phyloP scores from a whole-genome alignment of 2,113 vertebrate genomes.

The Centrocercus urophasianus region DNA sequence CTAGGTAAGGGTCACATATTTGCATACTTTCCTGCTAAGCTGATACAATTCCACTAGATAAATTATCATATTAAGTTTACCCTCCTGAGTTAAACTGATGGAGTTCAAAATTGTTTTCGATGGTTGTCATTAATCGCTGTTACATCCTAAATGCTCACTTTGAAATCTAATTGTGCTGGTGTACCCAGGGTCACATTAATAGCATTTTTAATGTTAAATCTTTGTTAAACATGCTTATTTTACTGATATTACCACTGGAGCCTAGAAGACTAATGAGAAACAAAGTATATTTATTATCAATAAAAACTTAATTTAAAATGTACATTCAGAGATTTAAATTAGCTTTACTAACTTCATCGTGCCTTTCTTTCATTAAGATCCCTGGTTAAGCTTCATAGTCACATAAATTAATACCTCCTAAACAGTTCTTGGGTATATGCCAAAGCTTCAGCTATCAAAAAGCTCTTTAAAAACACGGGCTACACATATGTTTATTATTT shows the following conservation, averaged over 20 bases:
- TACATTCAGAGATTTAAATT: conserved; percentile 77
- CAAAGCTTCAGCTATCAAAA: conserved; percentile 38
- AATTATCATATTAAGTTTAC: conserved; percentile 99
- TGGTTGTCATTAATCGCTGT: conserved; percentile 99
- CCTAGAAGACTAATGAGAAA: conserved; percentile 76
- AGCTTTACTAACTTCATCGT: conserved; percentile 70
- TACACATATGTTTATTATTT: neutral
- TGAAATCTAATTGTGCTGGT: conserved; percentile 91
- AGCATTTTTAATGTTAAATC: conserved; percentile 89
- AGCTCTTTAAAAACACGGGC: neutral
- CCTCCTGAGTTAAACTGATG: conserved; percentile 99
- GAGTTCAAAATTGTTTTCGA: conserved; percentile 99
- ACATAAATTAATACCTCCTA: conserved; percentile 63
- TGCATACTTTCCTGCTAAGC: conserved; percentile 97
- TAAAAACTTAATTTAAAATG: conserved; percentile 81
- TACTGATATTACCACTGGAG: conserved; percentile 74
- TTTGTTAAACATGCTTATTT: conserved; percentile 84
- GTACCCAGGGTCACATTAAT: conserved; percentile 95
- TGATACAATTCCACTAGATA: conserved; percentile 92
- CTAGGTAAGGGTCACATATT: conserved; percentile 98
- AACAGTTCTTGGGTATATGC: conserved; percentile 46
- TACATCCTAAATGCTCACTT: conserved; percentile 95
- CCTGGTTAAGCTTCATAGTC: conserved; percentile 65
- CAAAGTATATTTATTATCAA: conserved; percentile 81
- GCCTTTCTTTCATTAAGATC: conserved; percentile 74